Conservation (phyloP, 2,797 vertebrate species). For the Phrynocephalus vlangalii region DNA sequence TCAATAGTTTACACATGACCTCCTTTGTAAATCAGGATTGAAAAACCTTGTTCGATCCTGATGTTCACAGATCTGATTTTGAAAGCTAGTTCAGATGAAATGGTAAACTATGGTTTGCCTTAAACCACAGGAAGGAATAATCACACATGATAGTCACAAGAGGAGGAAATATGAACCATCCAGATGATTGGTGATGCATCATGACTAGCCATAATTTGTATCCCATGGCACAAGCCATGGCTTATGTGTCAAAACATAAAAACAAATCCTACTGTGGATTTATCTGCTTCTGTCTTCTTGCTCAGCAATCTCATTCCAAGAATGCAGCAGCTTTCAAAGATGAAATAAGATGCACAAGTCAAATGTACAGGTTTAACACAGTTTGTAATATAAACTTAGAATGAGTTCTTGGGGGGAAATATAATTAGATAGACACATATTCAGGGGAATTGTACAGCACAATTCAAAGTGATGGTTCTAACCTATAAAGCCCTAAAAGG, state of each 20-base stretch:
- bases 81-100: background rate
- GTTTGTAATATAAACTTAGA: background rate
- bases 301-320: background rate
- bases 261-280: background rate
- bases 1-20: background rate
- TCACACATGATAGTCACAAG: background rate
- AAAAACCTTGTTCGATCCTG: background rate
- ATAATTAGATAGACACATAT: background rate
- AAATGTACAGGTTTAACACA: background rate
- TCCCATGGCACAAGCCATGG: background rate
- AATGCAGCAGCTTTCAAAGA: background rate
- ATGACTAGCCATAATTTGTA: background rate
- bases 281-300: background rate
- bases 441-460: background rate
- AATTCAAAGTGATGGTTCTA: too few species aligned
- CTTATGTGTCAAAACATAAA: background rate
- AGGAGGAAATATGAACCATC: background rate
- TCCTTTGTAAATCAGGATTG: background rate
- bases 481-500: too few species aligned
- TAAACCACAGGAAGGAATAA: background rate
- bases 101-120: background rate
- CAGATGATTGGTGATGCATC: background rate
- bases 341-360: background rate
- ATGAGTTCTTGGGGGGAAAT: slow-evolving; percentile 5
- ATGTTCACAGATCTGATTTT: background rate